Evolutionary conservation across 2,113 vertebrate species (phyloP), one percentile per base, ranked within the genome.

Genomic region (Clinocottus analis): DNA sequence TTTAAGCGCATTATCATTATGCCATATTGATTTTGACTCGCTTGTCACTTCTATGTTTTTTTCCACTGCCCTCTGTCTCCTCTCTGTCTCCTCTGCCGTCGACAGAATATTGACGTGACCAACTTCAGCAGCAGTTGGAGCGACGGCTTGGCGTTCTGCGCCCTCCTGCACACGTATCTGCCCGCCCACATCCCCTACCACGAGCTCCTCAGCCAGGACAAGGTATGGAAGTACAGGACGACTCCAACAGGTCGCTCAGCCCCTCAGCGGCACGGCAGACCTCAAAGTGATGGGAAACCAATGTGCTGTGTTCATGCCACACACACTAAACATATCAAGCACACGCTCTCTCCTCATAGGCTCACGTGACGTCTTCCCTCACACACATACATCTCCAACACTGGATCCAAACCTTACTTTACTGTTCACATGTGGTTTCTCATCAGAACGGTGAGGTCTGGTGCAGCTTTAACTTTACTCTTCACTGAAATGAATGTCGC

Each of bases 81-180:
- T 33, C 12, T 11, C 8, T 2, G 45, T 31, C 10, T 11, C 7
- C 3, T 45, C 16, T 56, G 37, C 55, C 47, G 0, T 72, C 16
- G 39, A 0, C 93, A 98, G 97, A 97, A 98, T 79, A 97, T 97
- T 8, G 96, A 98, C 41, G 96, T 98, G 87, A 98, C 97, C 66
- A 98, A 98, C 91, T 98, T 98, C 93, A 98, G 97, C 94, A 98
- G 96, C 94, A 98, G 97, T 82, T 98, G 97, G 97, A 97, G 96
- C 3, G 97, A 98, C 1, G 97, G 97, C 17, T 89, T 98, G 91
- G 97, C 96, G 5, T 96, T 97, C 91, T 98, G 96, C 1, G 97
- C 97, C 21, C 95, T 98, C 7, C 87, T 98, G 64, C 97, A 98
- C 92, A 97, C 96, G 0, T 98, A 97, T 79, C 88, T 98, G 61